Percentiles rank a stretch among this genome's conserved stretches.
Evolutionary conservation across 2,113 vertebrate genomes (phyloP).

Genomic region (Ellobius talpinus): DNA sequence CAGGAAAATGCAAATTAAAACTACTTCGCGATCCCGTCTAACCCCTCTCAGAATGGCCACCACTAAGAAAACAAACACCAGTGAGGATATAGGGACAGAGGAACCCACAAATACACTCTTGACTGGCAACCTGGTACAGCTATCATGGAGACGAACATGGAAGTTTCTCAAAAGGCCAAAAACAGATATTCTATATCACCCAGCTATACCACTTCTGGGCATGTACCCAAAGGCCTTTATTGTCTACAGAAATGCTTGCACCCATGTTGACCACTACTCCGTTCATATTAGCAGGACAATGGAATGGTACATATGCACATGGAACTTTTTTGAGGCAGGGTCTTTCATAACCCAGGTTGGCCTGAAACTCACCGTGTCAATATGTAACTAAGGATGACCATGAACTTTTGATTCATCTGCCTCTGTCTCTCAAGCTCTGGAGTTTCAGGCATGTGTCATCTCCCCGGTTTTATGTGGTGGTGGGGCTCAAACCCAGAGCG

Average conservation of each 20-base stretch:
- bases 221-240: not conserved
- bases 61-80: not conserved
- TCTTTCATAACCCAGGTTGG: not conserved
- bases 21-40: not conserved
- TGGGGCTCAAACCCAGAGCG: not conserved
- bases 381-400: not conserved
- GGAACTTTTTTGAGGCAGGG: not conserved
- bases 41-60: not conserved
- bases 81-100: not conserved
- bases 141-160: not conserved
- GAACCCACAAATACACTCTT: not conserved
- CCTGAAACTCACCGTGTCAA: not conserved
- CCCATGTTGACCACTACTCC: not conserved
- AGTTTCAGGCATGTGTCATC: not conserved
- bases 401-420: not conserved
- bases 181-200: not conserved
- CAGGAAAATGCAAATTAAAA: not conserved
- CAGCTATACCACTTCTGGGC: not conserved
- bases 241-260: not conserved
- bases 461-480: not conserved
- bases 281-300: not conserved
- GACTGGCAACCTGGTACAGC: not conserved
- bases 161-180: not conserved
- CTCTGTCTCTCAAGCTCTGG: not conserved
- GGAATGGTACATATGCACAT: not conserved